These are phyloP conservation scores for Panagrolaimus sp. DNA, from an alignment of 1,140 invertebrate species.

Conservation along the genomic window DNA sequence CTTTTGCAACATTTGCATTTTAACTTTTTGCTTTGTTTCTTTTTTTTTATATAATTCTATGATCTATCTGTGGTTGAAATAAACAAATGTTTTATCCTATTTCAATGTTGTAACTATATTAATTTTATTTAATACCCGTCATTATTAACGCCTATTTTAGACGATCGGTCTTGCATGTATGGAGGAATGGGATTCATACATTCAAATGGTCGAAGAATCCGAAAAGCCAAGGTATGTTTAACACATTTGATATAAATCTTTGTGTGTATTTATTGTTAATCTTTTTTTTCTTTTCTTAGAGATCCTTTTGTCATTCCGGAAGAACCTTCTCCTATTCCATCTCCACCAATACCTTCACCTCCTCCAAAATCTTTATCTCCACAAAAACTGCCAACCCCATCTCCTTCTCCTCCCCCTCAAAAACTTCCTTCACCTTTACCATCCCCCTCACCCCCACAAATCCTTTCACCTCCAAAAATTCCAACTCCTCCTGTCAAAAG, in stretches of 20 bases:
- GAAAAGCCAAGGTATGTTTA: not conserved
- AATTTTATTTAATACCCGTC: not conserved
- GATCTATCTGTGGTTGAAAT: not conserved
- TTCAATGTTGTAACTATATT: conserved; percentile 8
- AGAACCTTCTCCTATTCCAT: not conserved
- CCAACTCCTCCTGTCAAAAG: not conserved
- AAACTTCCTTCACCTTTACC: conserved; percentile 13
- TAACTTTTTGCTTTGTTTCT: too few relatives aligned
- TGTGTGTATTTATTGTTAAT: not conserved
- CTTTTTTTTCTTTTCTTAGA: not conserved
- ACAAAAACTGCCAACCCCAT: not conserved
- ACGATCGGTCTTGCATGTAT: conserved; percentile 50
- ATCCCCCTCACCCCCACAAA: conserved; percentile 16
- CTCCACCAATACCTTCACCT: not conserved
- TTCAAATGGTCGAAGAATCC: conserved; percentile 46
- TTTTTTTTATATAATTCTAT: not conserved
- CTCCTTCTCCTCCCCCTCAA: not conserved
- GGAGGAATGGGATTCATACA: conserved; percentile 52
- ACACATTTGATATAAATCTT: not conserved
- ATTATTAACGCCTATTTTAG: conserved; percentile 32
- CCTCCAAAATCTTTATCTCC: not conserved
- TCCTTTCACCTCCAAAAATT: conserved; percentile 14
- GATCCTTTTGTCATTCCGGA: not conserved
- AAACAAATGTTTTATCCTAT: not conserved
- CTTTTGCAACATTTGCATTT: not conserved